A percentile compares a stretch with the other conserved stretches of the same genome.
These are phyloP conservation scores for Drosophila ezoana DNA, from an alignment of 2,888 invertebrate species.

Conservation along the genomic window DNA sequence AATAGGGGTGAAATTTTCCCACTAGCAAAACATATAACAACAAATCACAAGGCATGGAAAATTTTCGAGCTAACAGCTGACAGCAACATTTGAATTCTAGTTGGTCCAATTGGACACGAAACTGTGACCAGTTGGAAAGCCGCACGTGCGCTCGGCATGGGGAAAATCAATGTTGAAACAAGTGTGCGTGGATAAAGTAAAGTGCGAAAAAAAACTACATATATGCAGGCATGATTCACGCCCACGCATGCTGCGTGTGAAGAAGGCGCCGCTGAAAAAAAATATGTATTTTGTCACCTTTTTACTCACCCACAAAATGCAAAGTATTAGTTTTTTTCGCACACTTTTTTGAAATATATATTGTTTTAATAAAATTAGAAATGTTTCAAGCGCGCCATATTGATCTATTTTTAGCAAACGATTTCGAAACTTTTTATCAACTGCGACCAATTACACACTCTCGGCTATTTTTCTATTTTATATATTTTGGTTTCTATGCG, in stretches of 20 bases:
- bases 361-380: conserved; percentile 58
- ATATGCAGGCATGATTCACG: conserved; percentile 47
- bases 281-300: conserved; percentile 11
- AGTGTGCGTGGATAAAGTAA: conserved; percentile 38
- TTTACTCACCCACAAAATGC: conserved; percentile 56
- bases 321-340: conserved; percentile 16
- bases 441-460: conserved; percentile 45
- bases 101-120: conserved; percentile 54
- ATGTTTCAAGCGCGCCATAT: conserved; percentile 83
- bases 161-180: conserved; percentile 65
- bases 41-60: conserved; percentile 49
- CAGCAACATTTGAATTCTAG: conserved; percentile 12
- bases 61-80: conserved; percentile 61
- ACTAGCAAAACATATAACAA: conserved; percentile 22
- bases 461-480: conserved; percentile 27
- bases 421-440: conserved; percentile 45
- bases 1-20: conserved; percentile 43
- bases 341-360: conserved; percentile 8
- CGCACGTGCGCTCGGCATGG: conserved; percentile 43
- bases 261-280: conserved; percentile 30
- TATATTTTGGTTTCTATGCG: conserved; percentile 49
- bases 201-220: conserved; percentile 18
- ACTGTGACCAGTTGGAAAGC: conserved; percentile 48
- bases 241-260: conserved; percentile 49
- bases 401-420: conserved; percentile 56